Base-by-base conservation (phyloP, 2,888 invertebrate species). In the Peribatodes rhomboidaria region DNA sequence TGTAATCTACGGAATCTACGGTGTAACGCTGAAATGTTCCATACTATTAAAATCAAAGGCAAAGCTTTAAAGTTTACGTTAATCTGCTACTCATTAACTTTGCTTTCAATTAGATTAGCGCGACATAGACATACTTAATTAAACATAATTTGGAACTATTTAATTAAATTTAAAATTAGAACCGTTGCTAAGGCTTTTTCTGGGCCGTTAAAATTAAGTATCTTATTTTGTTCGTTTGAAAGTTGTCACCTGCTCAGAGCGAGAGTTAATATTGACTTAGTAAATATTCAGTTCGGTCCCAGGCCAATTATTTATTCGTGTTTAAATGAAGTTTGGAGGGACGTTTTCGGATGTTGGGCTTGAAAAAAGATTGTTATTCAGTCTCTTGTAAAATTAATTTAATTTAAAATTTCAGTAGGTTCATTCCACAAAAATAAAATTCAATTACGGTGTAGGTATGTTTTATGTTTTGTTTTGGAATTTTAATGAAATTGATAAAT, bases 271-370 rank as follows among this genome's bases (percentile, higher is more conserved):
- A 61, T 64, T 64, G 41, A 35, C 49, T n/a, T 6, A 18, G 31
- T 56, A 55, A 54, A 41, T 58, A 62, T 61, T 58, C 49, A 57
- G 49, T 41, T 46, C 11, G n/a, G 39, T 49, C 37, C 31, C 49
- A 41, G 49, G 50, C 39, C 35, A 67, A 63, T 60, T 63, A 57
- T 55, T 61, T 60, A 62, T 60, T 59, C 52, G 55, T 62, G 47
- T 67, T 56, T 49, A 42, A 50, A 27, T 44, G 20, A 37, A 44
- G 20, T 60, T 60, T 44, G 35, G 42, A 59, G 35, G 42, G 42
- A 44, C 41, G 27, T 50, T 53, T 53, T 39, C 33, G 13, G 35
- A 35, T 9, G 55, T 33, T 22, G 6, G 18, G 18, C n/a, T 61
- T 33, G 42, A 56, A 41, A 31, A 27, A 41, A 14, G 2, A 42